phyloP scores from a whole-genome alignment of 2,888 invertebrate species.

The Tholera decimalis region DNA sequence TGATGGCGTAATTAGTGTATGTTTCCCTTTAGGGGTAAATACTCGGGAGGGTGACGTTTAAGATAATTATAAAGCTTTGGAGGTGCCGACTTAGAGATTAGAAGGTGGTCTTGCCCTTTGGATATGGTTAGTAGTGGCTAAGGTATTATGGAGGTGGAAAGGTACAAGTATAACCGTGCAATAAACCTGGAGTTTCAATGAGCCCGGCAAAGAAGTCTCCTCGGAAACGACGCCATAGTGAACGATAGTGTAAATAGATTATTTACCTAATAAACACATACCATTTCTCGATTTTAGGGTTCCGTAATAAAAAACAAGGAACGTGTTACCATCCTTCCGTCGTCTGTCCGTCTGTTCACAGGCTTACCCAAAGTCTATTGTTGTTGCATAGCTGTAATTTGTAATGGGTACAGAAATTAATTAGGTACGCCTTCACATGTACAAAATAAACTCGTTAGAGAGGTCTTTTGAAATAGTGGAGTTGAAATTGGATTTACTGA shows the following conservation, averaged over 20 bases:
- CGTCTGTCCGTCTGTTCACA: no score
- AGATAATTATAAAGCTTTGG: conserved; percentile 37
- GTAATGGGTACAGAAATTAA: no score
- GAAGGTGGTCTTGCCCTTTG: background rate
- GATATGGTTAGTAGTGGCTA: conserved; percentile 22
- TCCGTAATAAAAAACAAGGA: no score
- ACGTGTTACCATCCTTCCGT: no score
- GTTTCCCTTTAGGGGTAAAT: conserved; percentile 40
- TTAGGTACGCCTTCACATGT: no score
- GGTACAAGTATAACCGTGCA: background rate
- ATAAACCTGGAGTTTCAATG: conserved; percentile 3
- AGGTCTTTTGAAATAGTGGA: no score
- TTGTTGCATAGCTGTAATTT: no score
- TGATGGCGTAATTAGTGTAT: conserved; percentile 56
- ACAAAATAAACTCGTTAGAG: no score
- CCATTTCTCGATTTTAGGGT: no score
- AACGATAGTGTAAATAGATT: background rate
- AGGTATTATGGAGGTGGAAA: conserved; percentile 11
- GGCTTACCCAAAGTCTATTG: no score
- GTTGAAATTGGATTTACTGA: no score
- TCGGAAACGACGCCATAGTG: background rate
- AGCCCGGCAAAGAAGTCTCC: background rate
- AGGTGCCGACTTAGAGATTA: conserved; percentile 1
- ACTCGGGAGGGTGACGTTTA: conserved; percentile 25
- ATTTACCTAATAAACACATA: no score